Evolutionary conservation across 2,113 vertebrate species (phyloP).

Genomic region (Tiliqua scincoides): DNA sequence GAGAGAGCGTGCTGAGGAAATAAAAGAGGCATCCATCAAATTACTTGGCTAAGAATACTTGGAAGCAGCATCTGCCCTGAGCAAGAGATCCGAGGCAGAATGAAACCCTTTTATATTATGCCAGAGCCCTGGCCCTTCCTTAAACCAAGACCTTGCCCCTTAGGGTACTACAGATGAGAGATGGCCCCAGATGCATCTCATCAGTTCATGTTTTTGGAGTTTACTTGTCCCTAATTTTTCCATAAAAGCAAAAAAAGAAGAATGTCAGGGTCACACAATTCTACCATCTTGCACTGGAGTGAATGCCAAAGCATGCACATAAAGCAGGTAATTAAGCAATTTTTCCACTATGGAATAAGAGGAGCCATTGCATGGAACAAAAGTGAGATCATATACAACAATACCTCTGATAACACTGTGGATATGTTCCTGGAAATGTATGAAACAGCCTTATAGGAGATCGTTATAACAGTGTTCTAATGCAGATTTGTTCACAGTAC

Average conservation of each 20-base stretch:
- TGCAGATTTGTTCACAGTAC: no score
- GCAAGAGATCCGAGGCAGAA: neutral
- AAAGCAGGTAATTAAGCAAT: neutral
- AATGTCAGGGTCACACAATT: neutral
- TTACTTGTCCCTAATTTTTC: neutral
- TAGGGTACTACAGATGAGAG: no score
- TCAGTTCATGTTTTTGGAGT: neutral
- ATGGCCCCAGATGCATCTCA: neutral
- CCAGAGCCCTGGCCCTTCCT: neutral
- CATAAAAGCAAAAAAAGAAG: neutral
- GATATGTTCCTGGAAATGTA: no score
- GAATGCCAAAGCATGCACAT: neutral
- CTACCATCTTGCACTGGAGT: neutral
- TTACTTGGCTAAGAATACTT: neutral
- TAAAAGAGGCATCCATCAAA: neutral
- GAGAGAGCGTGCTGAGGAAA: slow-evolving; percentile 57
- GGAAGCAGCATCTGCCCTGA: neutral
- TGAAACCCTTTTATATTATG: neutral
- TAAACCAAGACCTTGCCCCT: neutral
- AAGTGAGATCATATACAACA: neutral
- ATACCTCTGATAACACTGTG: no score
- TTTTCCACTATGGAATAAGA: neutral
- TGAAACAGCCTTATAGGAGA: no score
- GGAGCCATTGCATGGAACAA: neutral
- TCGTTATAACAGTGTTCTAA: no score